Conservation (phyloP, 1,140 invertebrate species). For the Trichogramma pretiosum region DNA sequence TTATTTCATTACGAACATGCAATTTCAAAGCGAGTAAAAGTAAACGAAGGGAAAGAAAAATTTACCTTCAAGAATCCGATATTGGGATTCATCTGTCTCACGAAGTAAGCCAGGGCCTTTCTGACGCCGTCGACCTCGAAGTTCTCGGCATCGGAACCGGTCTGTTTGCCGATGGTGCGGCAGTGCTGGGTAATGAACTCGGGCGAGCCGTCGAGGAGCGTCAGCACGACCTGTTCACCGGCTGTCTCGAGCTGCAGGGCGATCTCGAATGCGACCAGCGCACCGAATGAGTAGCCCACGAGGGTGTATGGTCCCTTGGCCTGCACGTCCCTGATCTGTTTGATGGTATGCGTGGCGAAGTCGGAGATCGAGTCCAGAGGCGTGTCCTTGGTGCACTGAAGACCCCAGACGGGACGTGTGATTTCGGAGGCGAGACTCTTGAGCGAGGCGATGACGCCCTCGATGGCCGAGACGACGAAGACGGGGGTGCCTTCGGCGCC, state of each 20-base stretch:
- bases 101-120: slow-evolving; percentile 68
- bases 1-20: neutral
- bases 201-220: slow-evolving; percentile 86
- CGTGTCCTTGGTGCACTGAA: slow-evolving; percentile 75
- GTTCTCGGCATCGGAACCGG: slow-evolving; percentile 23
- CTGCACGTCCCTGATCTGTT: slow-evolving; percentile 69
- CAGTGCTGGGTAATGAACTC: slow-evolving; percentile 78
- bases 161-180: slow-evolving; percentile 52
- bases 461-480: slow-evolving; percentile 84
- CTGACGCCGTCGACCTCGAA: slow-evolving; percentile 26
- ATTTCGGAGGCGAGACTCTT: slow-evolving; percentile 61
- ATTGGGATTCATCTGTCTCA: slow-evolving; percentile 63
- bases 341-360: slow-evolving; percentile 72
- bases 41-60: no score
- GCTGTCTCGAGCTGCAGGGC: slow-evolving; percentile 66
- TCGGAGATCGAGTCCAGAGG: slow-evolving; percentile 64
- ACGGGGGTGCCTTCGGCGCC: slow-evolving; percentile 44
- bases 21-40: no score
- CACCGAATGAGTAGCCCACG: slow-evolving; percentile 90
- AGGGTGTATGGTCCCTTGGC: slow-evolving; percentile 75
- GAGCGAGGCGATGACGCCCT: slow-evolving; percentile 70
- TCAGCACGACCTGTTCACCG: slow-evolving; percentile 56
- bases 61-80: slow-evolving; percentile 62
- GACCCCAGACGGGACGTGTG: slow-evolving; percentile 71
- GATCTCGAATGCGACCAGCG: slow-evolving; percentile 89